A percentile compares a stretch with the other conserved stretches of the same genome.
Conservation (phyloP, 1,140 invertebrate genomes). For the Cotesia chilonis region DNA sequence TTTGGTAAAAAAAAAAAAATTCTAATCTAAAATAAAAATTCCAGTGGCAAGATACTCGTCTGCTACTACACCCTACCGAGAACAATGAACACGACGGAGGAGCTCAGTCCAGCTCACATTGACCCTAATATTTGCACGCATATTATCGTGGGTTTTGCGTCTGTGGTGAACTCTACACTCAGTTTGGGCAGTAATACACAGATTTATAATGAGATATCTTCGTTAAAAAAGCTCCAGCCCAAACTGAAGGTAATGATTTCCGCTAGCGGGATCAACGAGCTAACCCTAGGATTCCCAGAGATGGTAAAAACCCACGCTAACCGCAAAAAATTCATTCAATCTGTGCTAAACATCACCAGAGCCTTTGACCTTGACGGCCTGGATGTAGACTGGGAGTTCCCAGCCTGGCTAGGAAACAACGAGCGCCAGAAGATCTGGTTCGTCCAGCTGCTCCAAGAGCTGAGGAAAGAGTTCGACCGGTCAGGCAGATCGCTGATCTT, state of each 20-base stretch:
- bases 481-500: slow-evolving; percentile 71
- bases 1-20: no score
- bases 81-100: slow-evolving; percentile 47
- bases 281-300: slow-evolving; percentile 70
- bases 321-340: slow-evolving; percentile 77
- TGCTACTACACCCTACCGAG: slow-evolving; percentile 75
- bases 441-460: slow-evolving; percentile 75
- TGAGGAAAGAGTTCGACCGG: slow-evolving; percentile 71
- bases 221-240: slow-evolving; percentile 73
- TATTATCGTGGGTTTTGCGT: slow-evolving; percentile 79
- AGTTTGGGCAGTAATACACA: slow-evolving; percentile 56
- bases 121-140: slow-evolving; percentile 81
- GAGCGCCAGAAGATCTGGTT: slow-evolving; percentile 75
- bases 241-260: slow-evolving; percentile 81
- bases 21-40: not conserved
- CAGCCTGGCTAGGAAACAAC: slow-evolving; percentile 60
- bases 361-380: slow-evolving; percentile 79
- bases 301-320: slow-evolving; percentile 76
- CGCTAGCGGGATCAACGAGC: slow-evolving; percentile 74
- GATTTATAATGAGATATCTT: slow-evolving; percentile 67
- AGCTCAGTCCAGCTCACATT: slow-evolving; percentile 68
- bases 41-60: slow-evolving; percentile 45
- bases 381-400: slow-evolving; percentile 91
- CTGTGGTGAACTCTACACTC: slow-evolving; percentile 72
- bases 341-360: slow-evolving; percentile 71